Conservation (phyloP, 2,888 invertebrate genomes). For the Strigamia maritima region DNA sequence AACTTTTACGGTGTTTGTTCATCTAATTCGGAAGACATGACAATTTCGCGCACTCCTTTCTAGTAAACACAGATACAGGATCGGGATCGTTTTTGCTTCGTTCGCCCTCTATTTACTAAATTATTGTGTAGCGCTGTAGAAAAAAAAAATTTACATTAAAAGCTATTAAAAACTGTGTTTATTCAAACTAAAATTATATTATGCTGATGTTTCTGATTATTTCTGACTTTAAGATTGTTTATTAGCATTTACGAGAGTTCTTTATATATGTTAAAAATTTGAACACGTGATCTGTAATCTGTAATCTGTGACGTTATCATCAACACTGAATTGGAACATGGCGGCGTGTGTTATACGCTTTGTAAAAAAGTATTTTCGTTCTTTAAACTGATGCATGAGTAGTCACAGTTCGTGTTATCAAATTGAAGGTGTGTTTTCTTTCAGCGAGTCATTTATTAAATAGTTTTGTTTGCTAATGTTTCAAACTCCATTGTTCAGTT, state of each 20-base stretch:
- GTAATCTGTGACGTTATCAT: not conserved
- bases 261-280: not conserved
- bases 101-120: not conserved
- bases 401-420: not conserved
- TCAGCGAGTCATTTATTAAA: not conserved
- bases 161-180: not conserved
- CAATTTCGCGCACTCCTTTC: not conserved
- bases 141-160: not conserved
- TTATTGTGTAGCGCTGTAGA: not conserved
- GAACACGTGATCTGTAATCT: not conserved
- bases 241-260: no score
- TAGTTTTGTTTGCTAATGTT: not conserved
- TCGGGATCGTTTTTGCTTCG: not conserved
- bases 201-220: not conserved
- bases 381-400: not conserved
- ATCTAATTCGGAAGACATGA: not conserved
- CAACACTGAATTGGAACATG: slow-evolving; percentile 30
- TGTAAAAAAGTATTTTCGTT: slow-evolving; percentile 22
- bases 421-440: not conserved
- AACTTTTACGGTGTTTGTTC: not conserved
- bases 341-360: slow-evolving; percentile 3
- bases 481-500: not conserved
- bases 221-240: no score
- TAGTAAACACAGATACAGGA: not conserved
- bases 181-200: not conserved